Evolutionary conservation across 2,113 vertebrate species (phyloP).

Genomic region (Semicossyphus pulcher): DNA sequence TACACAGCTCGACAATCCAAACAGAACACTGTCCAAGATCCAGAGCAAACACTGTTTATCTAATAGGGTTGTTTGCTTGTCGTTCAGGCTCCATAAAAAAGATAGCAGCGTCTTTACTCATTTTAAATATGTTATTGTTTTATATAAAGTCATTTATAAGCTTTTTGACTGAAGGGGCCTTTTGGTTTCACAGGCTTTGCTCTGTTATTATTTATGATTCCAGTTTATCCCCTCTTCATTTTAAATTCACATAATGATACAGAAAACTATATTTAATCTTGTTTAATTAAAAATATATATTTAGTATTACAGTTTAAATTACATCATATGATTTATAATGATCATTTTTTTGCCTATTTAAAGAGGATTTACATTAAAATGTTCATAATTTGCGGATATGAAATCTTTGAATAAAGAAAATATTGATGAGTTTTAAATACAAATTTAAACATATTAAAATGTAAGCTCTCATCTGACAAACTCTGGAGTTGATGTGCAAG

Average conservation of each 20-base stretch:
- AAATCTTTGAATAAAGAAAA: background rate
- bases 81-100: slow-evolving; percentile 45
- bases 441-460: no score
- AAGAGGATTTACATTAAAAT: background rate
- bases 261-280: background rate
- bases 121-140: slow-evolving; percentile 39
- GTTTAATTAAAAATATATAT: no score
- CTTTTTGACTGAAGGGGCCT: slow-evolving; percentile 15
- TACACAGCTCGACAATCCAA: slow-evolving; percentile 64
- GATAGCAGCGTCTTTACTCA: slow-evolving; percentile 32
- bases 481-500: slow-evolving; percentile 4
- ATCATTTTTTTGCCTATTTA: background rate
- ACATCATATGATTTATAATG: background rate
- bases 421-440: no score
- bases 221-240: background rate
- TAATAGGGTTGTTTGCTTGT: slow-evolving; percentile 59
- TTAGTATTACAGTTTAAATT: no score
- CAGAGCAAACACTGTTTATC: slow-evolving; percentile 66
- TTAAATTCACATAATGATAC: background rate
- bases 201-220: background rate
- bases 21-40: slow-evolving; percentile 60
- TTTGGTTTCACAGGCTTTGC: slow-evolving; percentile 8
- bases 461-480: slow-evolving; percentile 9
- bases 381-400: background rate
- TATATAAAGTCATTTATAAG: slow-evolving; percentile 32